Percentiles rank a stretch among this genome's conserved stretches.
phyloP scores from a whole-genome alignment of 2,888 invertebrate genomes.

The Oxycera nigricornis region DNA sequence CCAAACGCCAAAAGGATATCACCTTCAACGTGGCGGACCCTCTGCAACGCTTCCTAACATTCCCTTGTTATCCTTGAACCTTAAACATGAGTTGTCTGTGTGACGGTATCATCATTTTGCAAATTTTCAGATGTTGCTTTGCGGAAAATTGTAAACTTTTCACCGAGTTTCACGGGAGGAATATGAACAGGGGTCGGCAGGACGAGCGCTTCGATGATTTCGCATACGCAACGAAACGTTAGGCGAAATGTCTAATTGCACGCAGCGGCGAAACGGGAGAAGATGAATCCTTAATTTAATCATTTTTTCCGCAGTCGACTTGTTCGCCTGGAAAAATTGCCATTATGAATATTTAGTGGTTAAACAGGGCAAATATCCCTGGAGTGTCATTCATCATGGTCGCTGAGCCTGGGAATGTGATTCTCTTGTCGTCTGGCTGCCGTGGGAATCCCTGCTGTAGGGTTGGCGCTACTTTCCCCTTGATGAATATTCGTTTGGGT shows the following conservation, averaged over 20 bases:
- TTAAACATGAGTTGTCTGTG: neutral
- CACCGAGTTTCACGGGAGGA: neutral
- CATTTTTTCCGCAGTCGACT: neutral
- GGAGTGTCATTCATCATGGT: slow-evolving; percentile 1
- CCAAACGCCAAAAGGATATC: no score
- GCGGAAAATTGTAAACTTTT: neutral
- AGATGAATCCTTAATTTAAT: slow-evolving; percentile 1
- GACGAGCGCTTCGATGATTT: neutral
- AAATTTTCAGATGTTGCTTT: slow-evolving; percentile 20
- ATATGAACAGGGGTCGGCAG: neutral
- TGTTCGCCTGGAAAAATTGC: neutral
- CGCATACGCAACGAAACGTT: neutral
- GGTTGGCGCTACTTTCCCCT: neutral
- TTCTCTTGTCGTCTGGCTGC: neutral
- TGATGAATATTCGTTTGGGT: no score
- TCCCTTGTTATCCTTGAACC: neutral
- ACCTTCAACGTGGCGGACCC: no score
- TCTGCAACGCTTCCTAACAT: no score
- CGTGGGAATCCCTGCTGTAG: neutral
- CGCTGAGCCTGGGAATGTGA: neutral
- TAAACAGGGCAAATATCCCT: slow-evolving; percentile 6
- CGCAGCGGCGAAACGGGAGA: neutral
- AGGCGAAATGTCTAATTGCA: slow-evolving; percentile 4
- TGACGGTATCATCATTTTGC: neutral
- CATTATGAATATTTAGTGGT: slow-evolving; percentile 36